Conservation (phyloP, 1,140 invertebrate species). For the Bombus difficillimus region DNA sequence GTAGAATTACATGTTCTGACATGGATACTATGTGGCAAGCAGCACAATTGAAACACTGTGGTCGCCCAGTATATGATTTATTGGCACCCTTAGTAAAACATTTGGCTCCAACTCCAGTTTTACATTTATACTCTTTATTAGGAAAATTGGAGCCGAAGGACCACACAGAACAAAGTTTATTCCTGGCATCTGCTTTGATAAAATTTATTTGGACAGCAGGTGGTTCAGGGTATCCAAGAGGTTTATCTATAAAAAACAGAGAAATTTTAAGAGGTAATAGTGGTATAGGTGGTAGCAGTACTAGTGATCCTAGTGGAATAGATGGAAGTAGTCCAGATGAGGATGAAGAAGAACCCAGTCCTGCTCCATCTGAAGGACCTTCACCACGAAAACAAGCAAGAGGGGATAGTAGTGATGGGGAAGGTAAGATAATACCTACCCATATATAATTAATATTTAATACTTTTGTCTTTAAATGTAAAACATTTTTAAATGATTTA, state of each 20-base stretch:
- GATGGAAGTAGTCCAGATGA: slow-evolving; percentile 91
- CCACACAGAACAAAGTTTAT: slow-evolving; percentile 96
- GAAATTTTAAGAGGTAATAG: slow-evolving; percentile 71
- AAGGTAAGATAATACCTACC: slow-evolving; percentile 57
- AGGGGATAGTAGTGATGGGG: slow-evolving; percentile 74
- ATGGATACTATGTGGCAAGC: slow-evolving; percentile 97
- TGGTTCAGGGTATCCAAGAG: slow-evolving; percentile 82
- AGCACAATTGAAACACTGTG: slow-evolving; percentile 96
- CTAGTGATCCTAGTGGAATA: slow-evolving; percentile 85
- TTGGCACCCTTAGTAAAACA: slow-evolving; percentile 95
- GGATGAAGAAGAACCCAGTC: slow-evolving; percentile 83
- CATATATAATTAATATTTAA: neutral
- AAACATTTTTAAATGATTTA: neutral
- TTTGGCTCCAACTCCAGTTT: slow-evolving; percentile 92
- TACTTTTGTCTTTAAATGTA: slow-evolving; percentile 5
- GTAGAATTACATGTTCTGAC: slow-evolving; percentile 94
- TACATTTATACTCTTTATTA: slow-evolving; percentile 93
- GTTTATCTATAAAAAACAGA: slow-evolving; percentile 79
- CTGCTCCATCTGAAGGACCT: slow-evolving; percentile 80
- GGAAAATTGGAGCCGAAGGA: slow-evolving; percentile 93
- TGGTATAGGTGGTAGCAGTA: slow-evolving; percentile 81
- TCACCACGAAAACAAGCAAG: slow-evolving; percentile 81
- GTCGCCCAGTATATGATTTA: slow-evolving; percentile 95
- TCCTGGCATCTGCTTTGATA: slow-evolving; percentile 93
- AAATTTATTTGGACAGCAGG: slow-evolving; percentile 94